A percentile compares a stretch with the other conserved stretches of the same genome.
Evolutionary conservation across 1,140 invertebrate genomes (phyloP).

Genomic region (Maniola jurtina): DNA sequence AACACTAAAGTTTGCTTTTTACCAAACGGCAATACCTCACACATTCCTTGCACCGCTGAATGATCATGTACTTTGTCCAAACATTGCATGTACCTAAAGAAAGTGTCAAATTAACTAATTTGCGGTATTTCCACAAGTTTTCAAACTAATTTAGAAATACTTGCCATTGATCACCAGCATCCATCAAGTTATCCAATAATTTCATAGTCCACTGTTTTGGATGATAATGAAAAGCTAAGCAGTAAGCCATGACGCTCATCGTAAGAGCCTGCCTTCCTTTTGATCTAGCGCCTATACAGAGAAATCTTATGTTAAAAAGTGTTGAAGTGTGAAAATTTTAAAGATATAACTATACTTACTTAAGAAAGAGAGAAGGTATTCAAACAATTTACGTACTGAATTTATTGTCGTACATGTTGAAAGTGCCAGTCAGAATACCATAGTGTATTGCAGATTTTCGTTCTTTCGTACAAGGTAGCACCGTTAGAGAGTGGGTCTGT

Average conservation of each 20-base stretch:
- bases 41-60: conserved; percentile 64
- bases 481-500: conserved; percentile 78
- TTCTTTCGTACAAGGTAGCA: conserved; percentile 68
- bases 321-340: too few species aligned
- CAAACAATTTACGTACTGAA: conserved; percentile 49
- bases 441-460: conserved; percentile 57
- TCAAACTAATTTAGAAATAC: not conserved
- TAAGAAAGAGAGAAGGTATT: too few species aligned
- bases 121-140: not conserved
- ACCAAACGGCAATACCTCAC: conserved; percentile 68
- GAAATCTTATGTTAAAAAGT: too few species aligned
- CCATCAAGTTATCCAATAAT: conserved; percentile 74
- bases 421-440: conserved; percentile 64
- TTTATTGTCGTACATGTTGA: conserved; percentile 66
- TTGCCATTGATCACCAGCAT: conserved; percentile 72
- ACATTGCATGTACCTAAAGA: conserved; percentile 63
- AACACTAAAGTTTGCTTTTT: conserved; percentile 67
- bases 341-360: too few species aligned
- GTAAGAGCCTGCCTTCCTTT: conserved; percentile 75
- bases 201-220: conserved; percentile 77
- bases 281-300: conserved; percentile 47
- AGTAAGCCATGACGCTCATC: conserved; percentile 79
- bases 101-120: conserved; percentile 6
- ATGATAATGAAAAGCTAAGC: conserved; percentile 76
- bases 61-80: conserved; percentile 70